These are phyloP conservation scores for Ostrea edulis DNA, from an alignment of 1,140 invertebrate genomes.

Conservation along the genomic window DNA sequence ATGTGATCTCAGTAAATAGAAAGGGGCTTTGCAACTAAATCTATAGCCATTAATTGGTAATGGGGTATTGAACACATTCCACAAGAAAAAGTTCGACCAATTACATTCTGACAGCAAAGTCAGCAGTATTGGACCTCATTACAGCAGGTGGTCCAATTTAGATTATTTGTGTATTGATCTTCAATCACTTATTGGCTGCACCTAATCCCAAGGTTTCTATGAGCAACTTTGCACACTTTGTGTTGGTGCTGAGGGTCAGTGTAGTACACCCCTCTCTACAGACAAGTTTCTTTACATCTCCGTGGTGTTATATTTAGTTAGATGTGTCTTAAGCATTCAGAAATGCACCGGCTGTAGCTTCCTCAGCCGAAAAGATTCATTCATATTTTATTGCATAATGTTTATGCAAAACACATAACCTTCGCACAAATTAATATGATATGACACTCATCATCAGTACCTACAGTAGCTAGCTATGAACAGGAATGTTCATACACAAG, in stretches of 20 bases:
- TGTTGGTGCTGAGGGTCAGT: not conserved
- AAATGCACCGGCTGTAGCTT: not conserved
- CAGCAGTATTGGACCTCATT: slow-evolving; percentile 4
- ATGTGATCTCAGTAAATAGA: not conserved
- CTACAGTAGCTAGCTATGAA: no score
- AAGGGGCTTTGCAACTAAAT: not conserved
- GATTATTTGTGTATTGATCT: slow-evolving; percentile 18
- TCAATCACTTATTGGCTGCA: slow-evolving; percentile 5
- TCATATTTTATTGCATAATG: slow-evolving; percentile 17
- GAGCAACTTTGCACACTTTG: slow-evolving; percentile 10
- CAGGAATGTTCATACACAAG: no score
- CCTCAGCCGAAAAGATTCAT: not conserved
- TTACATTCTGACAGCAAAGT: slow-evolving; percentile 10
- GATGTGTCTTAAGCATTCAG: not conserved
- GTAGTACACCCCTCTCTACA: not conserved
- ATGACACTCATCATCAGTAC: no score
- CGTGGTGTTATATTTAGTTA: not conserved
- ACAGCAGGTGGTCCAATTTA: slow-evolving; percentile 15
- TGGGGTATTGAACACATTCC: slow-evolving; percentile 17
- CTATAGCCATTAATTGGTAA: slow-evolving; percentile 22
- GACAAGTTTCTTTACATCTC: not conserved
- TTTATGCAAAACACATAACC: not conserved
- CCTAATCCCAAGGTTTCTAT: not conserved
- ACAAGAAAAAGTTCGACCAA: not conserved
- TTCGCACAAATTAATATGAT: no score